phyloP scores from a whole-genome alignment of 2,113 vertebrate genomes.

The Apteryx mantelli region DNA sequence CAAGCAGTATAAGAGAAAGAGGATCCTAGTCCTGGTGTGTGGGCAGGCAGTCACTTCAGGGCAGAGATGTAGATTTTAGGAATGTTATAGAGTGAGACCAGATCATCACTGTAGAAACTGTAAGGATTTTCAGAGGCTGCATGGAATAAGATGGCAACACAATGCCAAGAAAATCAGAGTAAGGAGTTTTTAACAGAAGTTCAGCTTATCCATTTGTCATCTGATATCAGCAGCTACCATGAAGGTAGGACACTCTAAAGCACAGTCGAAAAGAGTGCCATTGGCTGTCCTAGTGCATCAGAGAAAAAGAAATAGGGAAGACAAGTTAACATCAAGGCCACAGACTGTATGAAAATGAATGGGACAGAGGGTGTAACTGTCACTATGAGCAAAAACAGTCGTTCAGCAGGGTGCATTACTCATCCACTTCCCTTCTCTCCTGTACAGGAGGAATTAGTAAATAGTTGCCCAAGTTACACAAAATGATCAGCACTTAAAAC shows the following conservation, averaged over 20 bases:
- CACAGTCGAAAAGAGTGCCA: not conserved
- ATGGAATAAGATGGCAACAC: no score
- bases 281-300: not conserved
- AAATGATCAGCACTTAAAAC: slow-evolving; percentile 27
- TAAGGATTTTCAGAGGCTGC: not conserved
- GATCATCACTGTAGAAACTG: not conserved
- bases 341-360: not conserved
- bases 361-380: slow-evolving; percentile 9
- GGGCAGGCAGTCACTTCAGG: not conserved
- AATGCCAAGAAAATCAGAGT: not conserved
- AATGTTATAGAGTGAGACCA: not conserved
- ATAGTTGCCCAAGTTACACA: slow-evolving; percentile 21
- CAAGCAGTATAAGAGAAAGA: not conserved
- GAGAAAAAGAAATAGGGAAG: not conserved
- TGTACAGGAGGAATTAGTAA: not conserved
- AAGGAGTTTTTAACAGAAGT: not conserved
- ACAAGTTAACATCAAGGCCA: not conserved
- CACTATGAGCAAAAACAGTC: slow-evolving; percentile 16
- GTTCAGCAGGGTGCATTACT: not conserved
- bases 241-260: not conserved
- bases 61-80: not conserved
- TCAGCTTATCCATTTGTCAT: not conserved
- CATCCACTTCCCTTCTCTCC: slow-evolving; percentile 30
- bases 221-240: not conserved
- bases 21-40: not conserved